Base-by-base conservation (phyloP, 2,797 vertebrate genomes). In the Miichthys miiuy region DNA sequence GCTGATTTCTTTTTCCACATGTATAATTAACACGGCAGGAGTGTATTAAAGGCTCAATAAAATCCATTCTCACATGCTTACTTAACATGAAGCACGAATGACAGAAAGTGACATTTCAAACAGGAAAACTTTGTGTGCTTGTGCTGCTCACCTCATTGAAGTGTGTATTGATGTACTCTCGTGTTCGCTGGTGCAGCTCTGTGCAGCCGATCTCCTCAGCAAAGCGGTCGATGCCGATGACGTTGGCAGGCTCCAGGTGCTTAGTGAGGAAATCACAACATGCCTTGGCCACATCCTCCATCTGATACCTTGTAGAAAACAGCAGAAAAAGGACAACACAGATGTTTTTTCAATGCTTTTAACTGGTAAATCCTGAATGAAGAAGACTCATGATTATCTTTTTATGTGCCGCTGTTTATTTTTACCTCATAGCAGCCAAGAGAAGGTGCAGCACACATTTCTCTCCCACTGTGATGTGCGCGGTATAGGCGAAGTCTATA, bases 401-500 rank as follows among this genome's bases (percentile, higher is more conserved):
- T 65, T 30, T 12, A 20, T 13, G 23, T 5, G 50, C 42, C 51
- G 48, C 27, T 12, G 21, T 60, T 69, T 38, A 46, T 42, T 63
- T 60, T 89, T 81, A 94, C 94, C 96, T 96, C 95, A 96, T 96
- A 5, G 96, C 95, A 23, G 91, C 94, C 88, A 96, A 48, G 20
- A 97, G 95, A 17, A 96, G 75, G 21, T 96, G 96, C 81, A 96
- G 71, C 57, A 96, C 96, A 11, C 94, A 96, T 74, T 90, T 94
- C 88, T 96, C 95, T 20, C 96, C 96, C 82, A 97, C 95, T 0
- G 95, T 96, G 75, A 97, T 94, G 79, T 89, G 94, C 25, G 95
- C 90, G 9, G 96, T 96, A 87, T 96, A 97, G 72, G 96, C 96
- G 5, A 95, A 97, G 87, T 97, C 95, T 20, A 97, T 96, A 30